Evolutionary conservation across 2,113 vertebrate genomes (phyloP), one percentile per base, ranked within the genome.

Genomic region (Tiliqua scincoides): DNA sequence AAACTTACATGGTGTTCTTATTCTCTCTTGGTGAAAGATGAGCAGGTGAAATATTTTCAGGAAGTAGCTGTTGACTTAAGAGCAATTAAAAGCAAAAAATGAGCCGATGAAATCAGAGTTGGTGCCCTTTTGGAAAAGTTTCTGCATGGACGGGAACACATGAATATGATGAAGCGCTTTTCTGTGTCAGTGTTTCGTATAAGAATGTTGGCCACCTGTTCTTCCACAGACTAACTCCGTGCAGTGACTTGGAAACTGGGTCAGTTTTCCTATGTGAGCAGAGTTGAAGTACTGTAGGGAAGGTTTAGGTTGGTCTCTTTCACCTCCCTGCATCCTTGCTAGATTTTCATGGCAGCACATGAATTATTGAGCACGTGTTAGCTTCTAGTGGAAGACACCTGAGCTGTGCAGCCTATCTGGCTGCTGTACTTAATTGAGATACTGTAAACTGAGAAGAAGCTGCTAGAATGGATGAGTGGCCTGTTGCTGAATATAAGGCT

Each of bases 281-380:
- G 48, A 27, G 1, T 75, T 4, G 80, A 72, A 91, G 52, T n/a
- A 67, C 27, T 91, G 32, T 84, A 37, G 73, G 25, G 32, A 17
- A 5, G 43, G 54, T 52, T 65, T 63, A 2, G 35, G 40, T 84
- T 74, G 84, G 21, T 48, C 21, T 86, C 9, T 71, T 91, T 85
- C 83, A n/a, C 32, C 25, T 91, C 89, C 86, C 79, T 3, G 72
- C 88, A 61, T 62, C 85, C 68, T 86, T 85, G 30, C 65, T 59
- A 85, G 78, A 6, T 30, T 67, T 91, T 78, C 37, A 37, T 79
- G 35, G 11, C 32, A 59, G 63, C 65, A 32, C 6, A 89, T 95
- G 77, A 88, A 95, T 95, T 92, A 94, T 92, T 94, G 76, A 93
- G 65, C 30, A 6, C 20, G 61, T 93, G 92, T 91, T 78, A 37